Conservation (phyloP, 2,888 invertebrate genomes). For the Anagyrus pseudococci region DNA sequence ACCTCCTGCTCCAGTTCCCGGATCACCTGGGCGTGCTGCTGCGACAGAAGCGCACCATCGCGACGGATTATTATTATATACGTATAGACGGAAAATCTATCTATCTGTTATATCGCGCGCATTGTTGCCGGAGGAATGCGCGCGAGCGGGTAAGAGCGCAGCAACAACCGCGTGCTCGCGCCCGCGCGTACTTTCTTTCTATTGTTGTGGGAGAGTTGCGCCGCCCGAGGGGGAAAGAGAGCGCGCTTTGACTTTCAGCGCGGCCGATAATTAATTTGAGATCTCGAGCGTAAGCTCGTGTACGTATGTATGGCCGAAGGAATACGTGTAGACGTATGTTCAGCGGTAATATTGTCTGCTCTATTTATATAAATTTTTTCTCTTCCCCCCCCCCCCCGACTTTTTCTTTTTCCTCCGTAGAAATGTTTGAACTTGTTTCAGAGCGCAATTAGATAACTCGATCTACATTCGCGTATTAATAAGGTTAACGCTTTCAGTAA, state of each 20-base stretch:
- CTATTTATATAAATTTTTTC: too few species aligned
- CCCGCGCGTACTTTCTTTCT: slow-evolving; percentile 34
- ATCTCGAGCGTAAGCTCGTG: slow-evolving; percentile 7
- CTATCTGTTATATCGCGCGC: background rate
- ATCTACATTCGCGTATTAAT: too few species aligned
- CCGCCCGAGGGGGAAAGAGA: background rate
- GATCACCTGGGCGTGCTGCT: slow-evolving; percentile 56
- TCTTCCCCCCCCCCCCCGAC: background rate
- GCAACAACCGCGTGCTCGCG: background rate
- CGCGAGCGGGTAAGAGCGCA: background rate
- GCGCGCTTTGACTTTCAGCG: slow-evolving; percentile 31
- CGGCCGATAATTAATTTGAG: slow-evolving; percentile 31
- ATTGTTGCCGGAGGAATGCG: background rate
- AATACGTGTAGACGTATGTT: background rate
- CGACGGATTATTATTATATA: too few species aligned
- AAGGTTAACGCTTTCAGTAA: too few species aligned
- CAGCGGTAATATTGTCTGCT: too few species aligned
- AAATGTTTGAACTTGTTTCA: too few species aligned
- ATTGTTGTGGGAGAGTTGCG: slow-evolving; percentile 18
- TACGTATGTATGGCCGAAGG: background rate
- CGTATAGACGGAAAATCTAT: background rate
- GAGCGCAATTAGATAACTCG: too few species aligned
- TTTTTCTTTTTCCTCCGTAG: too few species aligned
- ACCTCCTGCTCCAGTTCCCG: slow-evolving; percentile 59
- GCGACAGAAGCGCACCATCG: background rate